Conservation (phyloP, 2,888 invertebrate genomes). For the Melanchra persicariae region DNA sequence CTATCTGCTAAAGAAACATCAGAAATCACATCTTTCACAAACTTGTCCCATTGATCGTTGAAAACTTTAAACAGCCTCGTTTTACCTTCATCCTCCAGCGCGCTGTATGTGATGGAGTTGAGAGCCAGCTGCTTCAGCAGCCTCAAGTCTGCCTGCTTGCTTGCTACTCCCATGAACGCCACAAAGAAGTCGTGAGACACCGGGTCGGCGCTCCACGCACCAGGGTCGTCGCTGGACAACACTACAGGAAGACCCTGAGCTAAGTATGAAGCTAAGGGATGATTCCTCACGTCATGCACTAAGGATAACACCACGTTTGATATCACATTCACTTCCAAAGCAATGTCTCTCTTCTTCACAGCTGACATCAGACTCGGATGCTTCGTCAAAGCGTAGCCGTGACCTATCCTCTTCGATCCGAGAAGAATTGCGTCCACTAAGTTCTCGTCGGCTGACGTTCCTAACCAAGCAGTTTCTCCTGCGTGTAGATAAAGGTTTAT, state of each 20-base stretch:
- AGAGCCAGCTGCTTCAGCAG: conserved; percentile 94
- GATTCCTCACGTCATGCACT: conserved; percentile 94
- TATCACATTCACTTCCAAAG: conserved; percentile 95
- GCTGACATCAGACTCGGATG: conserved; percentile 92
- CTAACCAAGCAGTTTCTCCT: conserved; percentile 95
- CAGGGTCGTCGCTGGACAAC: conserved; percentile 95
- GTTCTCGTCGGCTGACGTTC: conserved; percentile 92
- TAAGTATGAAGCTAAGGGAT: conserved; percentile 93
- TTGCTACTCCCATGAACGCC: conserved; percentile 94
- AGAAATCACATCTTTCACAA: conserved; percentile 74
- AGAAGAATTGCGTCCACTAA: conserved; percentile 94
- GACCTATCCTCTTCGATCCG: conserved; percentile 94
- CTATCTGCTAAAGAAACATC: conserved; percentile 20
- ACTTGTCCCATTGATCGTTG: conserved; percentile 77
- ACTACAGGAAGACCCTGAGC: conserved; percentile 93
- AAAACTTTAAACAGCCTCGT: conserved; percentile 72
- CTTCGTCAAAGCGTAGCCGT: conserved; percentile 94
- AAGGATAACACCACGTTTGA: conserved; percentile 94
- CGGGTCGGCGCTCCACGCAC: conserved; percentile 93
- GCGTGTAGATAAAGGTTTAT: conserved; percentile 94
- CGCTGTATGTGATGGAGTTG: conserved; percentile 94
- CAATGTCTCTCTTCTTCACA: conserved; percentile 91
- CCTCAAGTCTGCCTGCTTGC: conserved; percentile 92
- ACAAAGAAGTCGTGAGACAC: conserved; percentile 95
- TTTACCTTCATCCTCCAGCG: conserved; percentile 78